phyloP scores from a whole-genome alignment of 2,888 invertebrate species.

The Pemphredon lugubris region DNA sequence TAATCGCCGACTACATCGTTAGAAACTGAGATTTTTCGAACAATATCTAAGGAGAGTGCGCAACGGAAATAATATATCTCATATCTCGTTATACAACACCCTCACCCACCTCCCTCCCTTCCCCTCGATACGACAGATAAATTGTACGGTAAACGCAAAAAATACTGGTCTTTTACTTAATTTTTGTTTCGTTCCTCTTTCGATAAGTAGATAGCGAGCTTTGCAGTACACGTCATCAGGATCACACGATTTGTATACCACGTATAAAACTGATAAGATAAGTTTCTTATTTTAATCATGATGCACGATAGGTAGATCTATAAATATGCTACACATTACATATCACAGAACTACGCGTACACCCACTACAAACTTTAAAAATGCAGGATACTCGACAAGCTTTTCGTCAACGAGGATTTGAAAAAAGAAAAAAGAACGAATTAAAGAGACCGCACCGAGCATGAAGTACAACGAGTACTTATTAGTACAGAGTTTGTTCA shows the following conservation, averaged over 20 bases:
- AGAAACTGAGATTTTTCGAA: constrained; percentile 17
- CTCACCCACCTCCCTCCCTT: constrained; percentile 1
- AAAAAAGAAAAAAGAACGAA: too few relatives aligned
- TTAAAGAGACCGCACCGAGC: too few relatives aligned
- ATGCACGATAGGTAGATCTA: constrained; percentile 76
- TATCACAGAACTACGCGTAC: constrained; percentile 82
- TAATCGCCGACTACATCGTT: constrained; percentile 13
- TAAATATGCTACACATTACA: constrained; percentile 80
- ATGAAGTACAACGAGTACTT: too few relatives aligned
- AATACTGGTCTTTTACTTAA: constrained; percentile 48
- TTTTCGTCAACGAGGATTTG: too few relatives aligned
- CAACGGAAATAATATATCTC: constrained; percentile 30
- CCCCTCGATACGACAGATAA: constrained; percentile 21
- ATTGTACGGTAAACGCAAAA: constrained; percentile 32
- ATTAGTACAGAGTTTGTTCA: too few relatives aligned
- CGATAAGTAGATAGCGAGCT: constrained; percentile 48
- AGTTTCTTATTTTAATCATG: constrained; percentile 74
- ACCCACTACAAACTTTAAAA: constrained; percentile 74
- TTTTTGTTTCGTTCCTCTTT: constrained; percentile 25
- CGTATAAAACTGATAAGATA: constrained; percentile 75
- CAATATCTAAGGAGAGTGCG: constrained; percentile 23
- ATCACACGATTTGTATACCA: constrained; percentile 74
- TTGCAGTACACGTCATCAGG: constrained; percentile 66
- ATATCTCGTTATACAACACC: constrained; percentile 15
- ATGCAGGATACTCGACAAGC: constrained; percentile 22